phyloP scores from a whole-genome alignment of 1,140 invertebrate species.

The Heliconius hermathena region DNA sequence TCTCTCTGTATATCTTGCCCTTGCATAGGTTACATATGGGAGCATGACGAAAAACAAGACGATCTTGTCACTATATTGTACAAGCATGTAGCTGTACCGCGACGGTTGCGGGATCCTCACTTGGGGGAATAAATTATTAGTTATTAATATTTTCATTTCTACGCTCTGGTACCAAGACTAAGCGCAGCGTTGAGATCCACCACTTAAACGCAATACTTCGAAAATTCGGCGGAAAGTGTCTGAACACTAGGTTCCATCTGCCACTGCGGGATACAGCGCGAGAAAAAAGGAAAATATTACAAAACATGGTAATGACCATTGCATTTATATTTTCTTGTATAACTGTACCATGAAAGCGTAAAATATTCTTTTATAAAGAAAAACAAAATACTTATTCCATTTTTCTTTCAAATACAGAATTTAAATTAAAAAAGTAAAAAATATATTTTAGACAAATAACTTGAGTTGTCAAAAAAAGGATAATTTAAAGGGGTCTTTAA shows the following conservation, averaged over 20 bases:
- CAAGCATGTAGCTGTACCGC: no score
- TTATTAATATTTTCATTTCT: not conserved
- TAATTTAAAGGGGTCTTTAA: slow-evolving; percentile 23
- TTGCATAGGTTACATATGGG: no score
- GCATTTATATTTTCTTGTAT: no score
- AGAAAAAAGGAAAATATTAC: no score
- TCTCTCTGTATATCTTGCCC: no score
- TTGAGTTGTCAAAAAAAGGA: slow-evolving; percentile 10
- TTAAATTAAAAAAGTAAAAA: not conserved
- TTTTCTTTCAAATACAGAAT: not conserved
- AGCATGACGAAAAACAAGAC: no score
- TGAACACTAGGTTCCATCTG: not conserved
- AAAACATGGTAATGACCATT: no score
- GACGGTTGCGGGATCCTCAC: no score
- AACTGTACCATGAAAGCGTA: no score
- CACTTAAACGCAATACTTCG: not conserved
- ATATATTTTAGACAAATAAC: not conserved
- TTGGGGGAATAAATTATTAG: no score
- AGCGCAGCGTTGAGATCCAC: not conserved
- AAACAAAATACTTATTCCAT: not conserved
- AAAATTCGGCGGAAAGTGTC: not conserved
- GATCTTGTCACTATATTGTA: no score
- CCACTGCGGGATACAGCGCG: no score
- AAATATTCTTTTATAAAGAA: not conserved
- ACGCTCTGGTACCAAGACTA: not conserved